Percentiles rank a stretch among this genome's conserved stretches.
Evolutionary conservation across 2,888 invertebrate species (phyloP).

Genomic region (Sminthurinus aureus): DNA sequence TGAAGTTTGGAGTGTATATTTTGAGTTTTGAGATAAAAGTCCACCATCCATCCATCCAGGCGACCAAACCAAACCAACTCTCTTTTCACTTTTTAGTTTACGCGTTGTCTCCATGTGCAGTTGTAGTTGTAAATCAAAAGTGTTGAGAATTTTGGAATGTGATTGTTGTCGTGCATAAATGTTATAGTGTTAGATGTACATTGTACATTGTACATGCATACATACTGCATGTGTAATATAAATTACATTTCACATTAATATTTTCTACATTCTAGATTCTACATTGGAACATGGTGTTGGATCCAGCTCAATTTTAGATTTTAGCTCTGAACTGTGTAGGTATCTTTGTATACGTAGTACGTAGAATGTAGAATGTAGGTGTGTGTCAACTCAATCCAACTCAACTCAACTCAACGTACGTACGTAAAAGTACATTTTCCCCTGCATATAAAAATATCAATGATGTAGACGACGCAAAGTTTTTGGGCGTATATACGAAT

Average conservation of each 20-base stretch:
- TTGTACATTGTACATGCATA: neutral
- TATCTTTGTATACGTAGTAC: neutral
- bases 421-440: no score
- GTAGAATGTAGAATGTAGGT: no score
- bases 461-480: neutral
- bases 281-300: no score
- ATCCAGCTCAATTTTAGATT: neutral
- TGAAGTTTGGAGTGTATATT: no score
- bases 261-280: no score
- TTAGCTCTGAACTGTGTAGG: neutral
- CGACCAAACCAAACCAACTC: no score
- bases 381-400: neutral
- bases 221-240: neutral
- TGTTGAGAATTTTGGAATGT: conserved; percentile 37
- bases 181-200: neutral
- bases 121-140: conserved; percentile 33
- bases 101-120: neutral
- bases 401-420: neutral
- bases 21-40: no score
- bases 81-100: no score
- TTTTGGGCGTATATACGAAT: neutral
- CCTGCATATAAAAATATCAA: neutral
- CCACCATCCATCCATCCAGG: no score
- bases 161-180: no score
- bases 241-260: no score